Conservation (phyloP, 1,140 invertebrate species). For the Metopolophium dirhodum region DNA sequence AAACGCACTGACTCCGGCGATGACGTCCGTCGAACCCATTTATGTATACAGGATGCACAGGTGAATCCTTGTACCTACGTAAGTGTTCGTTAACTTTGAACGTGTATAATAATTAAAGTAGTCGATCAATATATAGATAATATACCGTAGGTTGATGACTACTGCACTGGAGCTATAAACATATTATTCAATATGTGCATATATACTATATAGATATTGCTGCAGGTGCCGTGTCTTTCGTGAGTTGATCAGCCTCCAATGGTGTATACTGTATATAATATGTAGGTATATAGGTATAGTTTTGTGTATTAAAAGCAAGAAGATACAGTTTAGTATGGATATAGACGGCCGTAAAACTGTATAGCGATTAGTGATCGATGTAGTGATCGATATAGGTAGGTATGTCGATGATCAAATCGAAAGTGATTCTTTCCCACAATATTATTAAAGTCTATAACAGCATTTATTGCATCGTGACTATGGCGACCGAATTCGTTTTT, state of each 20-base stretch:
- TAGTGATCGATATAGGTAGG: too few species aligned
- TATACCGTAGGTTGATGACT: not conserved
- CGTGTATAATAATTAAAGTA: too few species aligned
- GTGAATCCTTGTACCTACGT: not conserved
- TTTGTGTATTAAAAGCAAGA: not conserved
- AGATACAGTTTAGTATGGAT: not conserved
- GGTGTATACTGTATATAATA: not conserved
- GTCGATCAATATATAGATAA: too few species aligned
- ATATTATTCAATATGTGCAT: not conserved
- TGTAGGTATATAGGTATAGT: not conserved
- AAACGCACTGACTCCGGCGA: too few species aligned
- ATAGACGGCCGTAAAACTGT: not conserved
- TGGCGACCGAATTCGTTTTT: not conserved
- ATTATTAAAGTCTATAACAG: not conserved
- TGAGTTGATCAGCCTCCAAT: not conserved
- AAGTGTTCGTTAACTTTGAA: not conserved
- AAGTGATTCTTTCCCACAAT: not conserved
- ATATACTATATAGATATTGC: too few species aligned
- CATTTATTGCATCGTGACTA: not conserved
- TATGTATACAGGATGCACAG: not conserved
- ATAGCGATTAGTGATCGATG: not conserved
- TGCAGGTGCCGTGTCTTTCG: not conserved
- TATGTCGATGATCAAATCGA: not conserved
- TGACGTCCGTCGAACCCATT: not conserved
- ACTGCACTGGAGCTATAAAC: not conserved